Percentiles rank a stretch among this genome's conserved stretches.
Evolutionary conservation across 2,113 vertebrate species (phyloP).

Genomic region (Tringa solitaria): DNA sequence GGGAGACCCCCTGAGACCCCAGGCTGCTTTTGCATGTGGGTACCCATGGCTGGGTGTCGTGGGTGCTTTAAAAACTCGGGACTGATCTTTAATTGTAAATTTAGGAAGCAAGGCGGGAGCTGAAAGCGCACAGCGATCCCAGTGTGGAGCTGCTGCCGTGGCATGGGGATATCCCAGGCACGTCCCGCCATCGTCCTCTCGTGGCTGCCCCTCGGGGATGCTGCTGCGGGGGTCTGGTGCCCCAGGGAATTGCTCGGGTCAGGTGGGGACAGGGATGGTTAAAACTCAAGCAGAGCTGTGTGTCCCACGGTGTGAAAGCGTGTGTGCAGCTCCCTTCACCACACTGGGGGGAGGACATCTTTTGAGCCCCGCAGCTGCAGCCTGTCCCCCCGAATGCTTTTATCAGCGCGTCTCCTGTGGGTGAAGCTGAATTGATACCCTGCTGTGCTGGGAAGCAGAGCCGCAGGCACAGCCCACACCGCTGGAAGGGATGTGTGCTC

Average conservation of each 20-base stretch:
- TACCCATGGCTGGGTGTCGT: background rate
- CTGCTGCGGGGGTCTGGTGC: background rate
- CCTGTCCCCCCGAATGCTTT: background rate
- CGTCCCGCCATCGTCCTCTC: background rate
- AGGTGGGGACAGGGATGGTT: background rate
- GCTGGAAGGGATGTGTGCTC: background rate
- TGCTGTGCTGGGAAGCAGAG: background rate
- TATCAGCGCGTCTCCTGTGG: background rate
- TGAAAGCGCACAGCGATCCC: background rate
- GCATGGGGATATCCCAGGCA: background rate
- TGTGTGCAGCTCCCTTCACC: background rate
- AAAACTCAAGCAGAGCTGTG: background rate
- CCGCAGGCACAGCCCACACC: background rate
- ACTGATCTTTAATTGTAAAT: background rate
- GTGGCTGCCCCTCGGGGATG: background rate
- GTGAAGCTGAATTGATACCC: background rate
- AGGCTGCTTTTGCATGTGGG: background rate
- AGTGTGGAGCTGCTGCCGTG: background rate
- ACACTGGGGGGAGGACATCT: background rate
- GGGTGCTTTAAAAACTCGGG: background rate
- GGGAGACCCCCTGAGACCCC: background rate
- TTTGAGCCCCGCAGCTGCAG: background rate
- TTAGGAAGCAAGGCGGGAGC: background rate
- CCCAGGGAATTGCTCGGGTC: background rate
- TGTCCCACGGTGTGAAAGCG: background rate